Conservation (phyloP, 2,888 invertebrate species). For the Andrena haemorrhoa region DNA sequence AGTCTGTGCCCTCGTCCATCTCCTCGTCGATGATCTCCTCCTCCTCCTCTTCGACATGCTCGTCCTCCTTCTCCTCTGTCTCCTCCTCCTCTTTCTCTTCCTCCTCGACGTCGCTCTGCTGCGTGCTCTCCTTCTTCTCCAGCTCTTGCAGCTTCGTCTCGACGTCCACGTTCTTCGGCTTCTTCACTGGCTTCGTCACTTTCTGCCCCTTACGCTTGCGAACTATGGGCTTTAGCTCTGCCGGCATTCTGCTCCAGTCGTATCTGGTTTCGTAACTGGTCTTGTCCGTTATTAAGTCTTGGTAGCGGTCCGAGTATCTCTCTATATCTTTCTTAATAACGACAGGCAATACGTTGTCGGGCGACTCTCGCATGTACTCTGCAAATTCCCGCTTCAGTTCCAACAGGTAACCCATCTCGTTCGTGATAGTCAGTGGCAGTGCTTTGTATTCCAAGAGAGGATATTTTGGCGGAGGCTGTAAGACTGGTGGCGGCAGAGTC, state of each 20-base stretch:
- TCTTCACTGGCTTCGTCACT: conserved; percentile 54
- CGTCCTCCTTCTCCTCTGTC: conserved; percentile 86
- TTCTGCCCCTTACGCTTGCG: conserved; percentile 69
- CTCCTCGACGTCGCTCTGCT: conserved; percentile 84
- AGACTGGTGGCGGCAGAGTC: conserved; percentile 80
- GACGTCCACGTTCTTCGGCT: conserved; percentile 76
- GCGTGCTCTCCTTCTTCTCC: conserved; percentile 88
- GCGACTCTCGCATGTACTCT: conserved; percentile 90
- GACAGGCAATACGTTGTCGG: conserved; percentile 85
- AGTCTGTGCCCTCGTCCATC: conserved; percentile 95
- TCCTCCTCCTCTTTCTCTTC: conserved; percentile 85
- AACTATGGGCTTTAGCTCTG: conserved; percentile 74
- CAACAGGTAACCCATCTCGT: conserved; percentile 89
- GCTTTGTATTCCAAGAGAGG: conserved; percentile 85
- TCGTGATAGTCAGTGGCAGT: conserved; percentile 80
- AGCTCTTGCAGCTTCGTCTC: conserved; percentile 87
- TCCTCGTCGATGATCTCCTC: conserved; percentile 92
- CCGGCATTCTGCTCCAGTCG: conserved; percentile 80
- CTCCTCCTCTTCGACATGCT: conserved; percentile 87
- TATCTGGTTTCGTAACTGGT: conserved; percentile 74
- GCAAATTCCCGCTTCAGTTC: conserved; percentile 91
- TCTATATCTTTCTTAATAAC: conserved; percentile 81
- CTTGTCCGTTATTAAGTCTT: conserved; percentile 74
- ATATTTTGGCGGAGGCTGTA: conserved; percentile 84
- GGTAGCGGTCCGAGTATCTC: conserved; percentile 81